Conservation (phyloP, 2,888 invertebrate genomes). For the Danaus chrysippus region DNA sequence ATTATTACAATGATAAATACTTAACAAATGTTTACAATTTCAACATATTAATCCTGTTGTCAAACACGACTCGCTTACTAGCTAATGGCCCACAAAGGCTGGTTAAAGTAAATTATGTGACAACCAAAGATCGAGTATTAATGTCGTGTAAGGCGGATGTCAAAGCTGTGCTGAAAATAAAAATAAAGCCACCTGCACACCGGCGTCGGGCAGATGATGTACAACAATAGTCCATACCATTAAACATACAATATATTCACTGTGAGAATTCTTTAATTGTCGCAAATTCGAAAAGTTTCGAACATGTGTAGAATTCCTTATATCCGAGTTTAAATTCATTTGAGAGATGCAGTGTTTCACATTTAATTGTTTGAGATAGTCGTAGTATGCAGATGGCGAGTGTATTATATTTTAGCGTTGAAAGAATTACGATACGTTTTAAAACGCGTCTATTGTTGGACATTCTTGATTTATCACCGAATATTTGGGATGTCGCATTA, state of each 20-base stretch:
- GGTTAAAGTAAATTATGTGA: conserved; percentile 70
- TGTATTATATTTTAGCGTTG: conserved; percentile 62
- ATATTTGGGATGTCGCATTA: conserved; percentile 21
- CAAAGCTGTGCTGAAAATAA: conserved; percentile 71
- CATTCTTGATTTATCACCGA: conserved; percentile 15
- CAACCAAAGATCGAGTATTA: conserved; percentile 74
- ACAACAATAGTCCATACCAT: conserved; percentile 22
- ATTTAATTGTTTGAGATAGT: conserved; percentile 74
- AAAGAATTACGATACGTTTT: conserved; percentile 69
- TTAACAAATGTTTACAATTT: conserved; percentile 49
- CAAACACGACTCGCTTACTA: conserved; percentile 68
- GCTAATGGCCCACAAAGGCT: conserved; percentile 71
- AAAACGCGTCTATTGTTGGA: conserved; percentile 52
- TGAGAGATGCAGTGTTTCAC: conserved; percentile 63
- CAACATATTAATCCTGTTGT: conserved; percentile 67
- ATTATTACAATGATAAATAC: conserved; percentile 25
- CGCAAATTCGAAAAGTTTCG: background rate
- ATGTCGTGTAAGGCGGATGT: conserved; percentile 75
- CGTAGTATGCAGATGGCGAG: conserved; percentile 74
- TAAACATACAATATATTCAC: conserved; percentile 7
- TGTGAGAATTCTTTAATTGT: no score
- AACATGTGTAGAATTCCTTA: conserved; percentile 36
- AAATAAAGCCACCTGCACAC: conserved; percentile 46
- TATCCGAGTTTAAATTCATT: conserved; percentile 57
- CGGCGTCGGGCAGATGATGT: conserved; percentile 20